Percentiles rank a stretch among this genome's conserved stretches.
phyloP scores from a whole-genome alignment of 2,888 invertebrate genomes.

The Pherbina coryleti region DNA sequence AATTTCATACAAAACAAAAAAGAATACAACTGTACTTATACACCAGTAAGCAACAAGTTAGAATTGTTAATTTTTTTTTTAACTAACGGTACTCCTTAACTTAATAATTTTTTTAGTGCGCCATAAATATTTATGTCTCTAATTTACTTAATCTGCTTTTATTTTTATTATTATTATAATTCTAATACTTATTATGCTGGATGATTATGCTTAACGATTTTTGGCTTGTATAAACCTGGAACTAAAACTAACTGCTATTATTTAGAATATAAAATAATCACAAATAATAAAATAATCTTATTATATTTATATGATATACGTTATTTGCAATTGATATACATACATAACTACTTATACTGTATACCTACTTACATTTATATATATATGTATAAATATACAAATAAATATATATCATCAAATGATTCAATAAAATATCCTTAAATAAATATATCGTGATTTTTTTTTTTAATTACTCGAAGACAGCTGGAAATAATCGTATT shows the following conservation, averaged over 20 bases:
- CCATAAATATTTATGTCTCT: conserved; percentile 27
- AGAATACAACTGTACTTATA: conserved; percentile 9
- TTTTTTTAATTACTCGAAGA: neutral
- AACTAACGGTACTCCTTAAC: neutral
- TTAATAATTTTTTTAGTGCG: conserved; percentile 32
- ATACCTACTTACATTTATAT: neutral
- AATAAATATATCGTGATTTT: neutral
- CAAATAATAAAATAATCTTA: conserved; percentile 3
- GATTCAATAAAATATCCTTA: conserved; percentile 32
- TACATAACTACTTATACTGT: conserved; percentile 6
- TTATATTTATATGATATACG: conserved; percentile 8
- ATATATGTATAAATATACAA: conserved; percentile 17
- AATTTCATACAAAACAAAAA: neutral
- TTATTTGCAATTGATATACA: conserved; percentile 14
- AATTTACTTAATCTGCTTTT: neutral
- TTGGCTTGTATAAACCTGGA: conserved; percentile 28
- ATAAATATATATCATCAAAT: conserved; percentile 30
- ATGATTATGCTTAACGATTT: conserved; percentile 1
- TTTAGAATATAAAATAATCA: conserved; percentile 10
- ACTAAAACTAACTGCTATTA: conserved; percentile 9
- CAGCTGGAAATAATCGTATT: no score
- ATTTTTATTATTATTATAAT: conserved; percentile 13
- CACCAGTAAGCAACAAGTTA: no score
- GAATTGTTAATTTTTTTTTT: neutral
- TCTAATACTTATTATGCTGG: conserved; percentile 3